Evolutionary conservation across 2,113 vertebrate genomes (phyloP), one percentile per base, ranked within the genome.

Genomic region (Calypte anna): DNA sequence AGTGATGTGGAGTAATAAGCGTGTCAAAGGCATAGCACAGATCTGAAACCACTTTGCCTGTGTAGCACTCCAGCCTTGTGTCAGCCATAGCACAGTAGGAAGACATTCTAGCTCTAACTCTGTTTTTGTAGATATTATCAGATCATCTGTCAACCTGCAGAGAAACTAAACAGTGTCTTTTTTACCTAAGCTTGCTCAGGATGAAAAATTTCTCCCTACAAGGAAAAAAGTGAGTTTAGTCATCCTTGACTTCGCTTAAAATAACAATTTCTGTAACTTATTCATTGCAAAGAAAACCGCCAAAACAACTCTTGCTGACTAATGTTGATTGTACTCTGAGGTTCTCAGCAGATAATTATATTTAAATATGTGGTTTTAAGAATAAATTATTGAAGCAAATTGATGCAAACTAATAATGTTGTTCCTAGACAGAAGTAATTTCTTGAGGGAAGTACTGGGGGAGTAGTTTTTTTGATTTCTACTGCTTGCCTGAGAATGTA

Each of bases 331-430:
- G 58, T 68, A 66, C 50, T 70, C 19, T 25, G 54, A 72, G 64
- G 61, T 88, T 94, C 91, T 81, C 64, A 86, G 62, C 40, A 83
- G 94, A 94, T 57, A 93, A 86, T 90, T 82, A 24, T 62, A 50
- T 73, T 94, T 87, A 90, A 80, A 93, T 61, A 59, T 30, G 58
- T 68, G 44, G 48, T 50, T 72, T 91, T 88, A 83, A 81, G 75
- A 81, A 73, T 81, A 96, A 93, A 92, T 93, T 94, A 87, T 85
- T 62, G 43, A 54, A 92, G 36, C 54, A 95, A 90, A 94, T 93
- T 46, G 91, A 82, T 91, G 51, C 59, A 86, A 95, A 92, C 40
- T 69, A 88, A 73, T 67, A 70, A 90, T 79, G 22, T 82, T 91
- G 50, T 93, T 94, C 88, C 50, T 50, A 82, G 62, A 58, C 0